Percentiles rank a stretch among this genome's conserved stretches.
phyloP scores from a whole-genome alignment of 1,140 invertebrate genomes.

The Zophobas atratus region DNA sequence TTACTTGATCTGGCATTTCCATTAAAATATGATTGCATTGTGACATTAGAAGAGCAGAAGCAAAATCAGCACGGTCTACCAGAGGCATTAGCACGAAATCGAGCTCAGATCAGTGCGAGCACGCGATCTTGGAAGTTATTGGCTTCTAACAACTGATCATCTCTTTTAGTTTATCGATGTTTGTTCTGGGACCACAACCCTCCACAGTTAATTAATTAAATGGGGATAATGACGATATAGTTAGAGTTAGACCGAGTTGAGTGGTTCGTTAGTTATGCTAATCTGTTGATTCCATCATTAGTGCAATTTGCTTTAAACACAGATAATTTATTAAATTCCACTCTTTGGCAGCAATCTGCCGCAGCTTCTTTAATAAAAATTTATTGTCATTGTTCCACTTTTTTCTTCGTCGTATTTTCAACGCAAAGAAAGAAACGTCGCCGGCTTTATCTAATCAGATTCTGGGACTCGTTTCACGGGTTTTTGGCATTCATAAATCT shows the following conservation, averaged over 20 bases:
- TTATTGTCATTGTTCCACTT: constrained; percentile 23
- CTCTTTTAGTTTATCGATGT: constrained; percentile 41
- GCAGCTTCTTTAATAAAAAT: constrained; percentile 36
- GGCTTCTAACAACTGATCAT: constrained; percentile 24
- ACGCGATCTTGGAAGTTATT: constrained; percentile 15
- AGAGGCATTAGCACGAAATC: background rate
- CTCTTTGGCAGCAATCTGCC: constrained; percentile 18
- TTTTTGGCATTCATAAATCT: constrained; percentile 52
- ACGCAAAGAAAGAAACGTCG: background rate
- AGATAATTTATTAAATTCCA: constrained; percentile 36
- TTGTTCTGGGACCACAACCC: constrained; percentile 34
- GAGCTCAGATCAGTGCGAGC: background rate
- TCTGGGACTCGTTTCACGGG: constrained; percentile 26
- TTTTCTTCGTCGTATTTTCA: constrained; percentile 5
- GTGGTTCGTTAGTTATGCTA: constrained; percentile 42
- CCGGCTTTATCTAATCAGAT: constrained; percentile 48
- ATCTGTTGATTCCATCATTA: constrained; percentile 38
- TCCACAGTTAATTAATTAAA: constrained; percentile 39
- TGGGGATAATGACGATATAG: constrained; percentile 40
- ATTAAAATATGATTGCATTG: constrained; percentile 9
- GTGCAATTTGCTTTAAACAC: constrained; percentile 32
- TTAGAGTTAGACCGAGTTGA: constrained; percentile 40
- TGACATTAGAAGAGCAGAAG: background rate
- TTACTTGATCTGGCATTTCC: constrained; percentile 3
- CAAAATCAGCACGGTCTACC: background rate